A percentile compares a stretch with the other conserved stretches of the same genome.
Conservation (phyloP, 2,113 vertebrate genomes). For the Ptilonorhynchus violaceus region DNA sequence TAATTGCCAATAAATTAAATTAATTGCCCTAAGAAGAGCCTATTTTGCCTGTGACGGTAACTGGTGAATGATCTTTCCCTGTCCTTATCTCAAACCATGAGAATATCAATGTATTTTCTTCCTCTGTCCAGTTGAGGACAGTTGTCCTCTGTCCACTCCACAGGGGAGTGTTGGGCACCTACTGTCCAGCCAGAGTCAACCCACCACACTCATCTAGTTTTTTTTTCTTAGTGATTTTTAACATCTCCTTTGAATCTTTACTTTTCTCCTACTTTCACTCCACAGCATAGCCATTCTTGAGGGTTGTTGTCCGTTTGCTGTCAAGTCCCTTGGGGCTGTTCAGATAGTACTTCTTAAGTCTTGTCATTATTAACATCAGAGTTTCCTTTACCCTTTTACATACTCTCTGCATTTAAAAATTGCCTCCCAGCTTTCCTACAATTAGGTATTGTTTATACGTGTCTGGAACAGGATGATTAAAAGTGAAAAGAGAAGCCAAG, state of each 20-base stretch:
- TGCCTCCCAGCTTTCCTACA: background rate
- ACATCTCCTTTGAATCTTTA: background rate
- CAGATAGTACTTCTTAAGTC: background rate
- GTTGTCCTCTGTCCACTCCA: no score
- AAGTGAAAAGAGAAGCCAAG: background rate
- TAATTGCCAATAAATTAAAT: background rate
- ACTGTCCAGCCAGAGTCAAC: background rate
- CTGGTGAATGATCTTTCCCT: background rate
- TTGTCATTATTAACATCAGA: background rate
- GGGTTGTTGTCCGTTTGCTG: background rate
- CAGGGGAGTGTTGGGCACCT: background rate
- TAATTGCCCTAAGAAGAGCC: background rate
- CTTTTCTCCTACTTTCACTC: slow-evolving; percentile 12
- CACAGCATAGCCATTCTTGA: background rate
- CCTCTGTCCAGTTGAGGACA: background rate
- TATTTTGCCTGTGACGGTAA: background rate
- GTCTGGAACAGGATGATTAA: background rate
- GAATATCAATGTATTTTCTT: background rate
- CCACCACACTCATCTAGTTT: background rate
- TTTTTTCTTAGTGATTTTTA: background rate
- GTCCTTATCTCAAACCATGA: background rate
- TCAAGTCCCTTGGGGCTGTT: background rate
- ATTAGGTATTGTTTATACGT: slow-evolving; percentile 4
- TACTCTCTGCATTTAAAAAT: background rate
- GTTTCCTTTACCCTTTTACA: slow-evolving; percentile 41